Percentiles rank a stretch among this genome's conserved stretches.
Conservation (phyloP, 2,888 invertebrate species). For the Cantharis flavilabris region DNA sequence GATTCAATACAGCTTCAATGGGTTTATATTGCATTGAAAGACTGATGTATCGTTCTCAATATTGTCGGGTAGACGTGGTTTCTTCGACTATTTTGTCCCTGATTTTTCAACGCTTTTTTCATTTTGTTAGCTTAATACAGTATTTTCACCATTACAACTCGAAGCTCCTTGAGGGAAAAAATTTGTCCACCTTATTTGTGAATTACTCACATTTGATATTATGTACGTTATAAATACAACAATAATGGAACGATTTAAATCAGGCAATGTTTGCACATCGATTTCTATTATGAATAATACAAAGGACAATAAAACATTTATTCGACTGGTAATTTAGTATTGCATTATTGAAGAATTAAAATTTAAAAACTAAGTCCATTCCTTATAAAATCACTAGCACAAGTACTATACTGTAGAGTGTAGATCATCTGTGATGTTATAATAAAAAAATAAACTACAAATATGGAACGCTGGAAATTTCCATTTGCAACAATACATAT, state of each 20-base stretch:
- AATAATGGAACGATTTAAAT: neutral
- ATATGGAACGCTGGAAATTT: too few species aligned
- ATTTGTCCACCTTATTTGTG: neutral
- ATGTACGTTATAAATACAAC: neutral
- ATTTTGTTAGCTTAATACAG: neutral
- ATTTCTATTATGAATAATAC: neutral
- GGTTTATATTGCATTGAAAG: conserved; percentile 31
- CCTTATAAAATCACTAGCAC: too few species aligned
- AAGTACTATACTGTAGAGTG: too few species aligned
- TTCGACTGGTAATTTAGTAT: too few species aligned
- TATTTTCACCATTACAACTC: neutral
- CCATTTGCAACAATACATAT: too few species aligned
- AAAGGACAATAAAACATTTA: too few species aligned
- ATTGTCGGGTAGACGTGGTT: conserved; percentile 19
- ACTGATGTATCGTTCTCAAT: conserved; percentile 35
- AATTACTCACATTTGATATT: neutral
- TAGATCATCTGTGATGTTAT: too few species aligned
- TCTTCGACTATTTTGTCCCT: conserved; percentile 7
- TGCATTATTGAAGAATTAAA: too few species aligned
- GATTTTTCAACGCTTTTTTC: neutral
- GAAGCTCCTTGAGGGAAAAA: neutral
- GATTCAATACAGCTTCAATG: conserved; percentile 25
- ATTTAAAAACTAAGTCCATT: too few species aligned
- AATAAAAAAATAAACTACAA: too few species aligned
- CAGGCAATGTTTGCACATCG: neutral